These are phyloP conservation scores for Chaenogobius annularis DNA, from an alignment of 2,113 vertebrate genomes.

Conservation along the genomic window DNA sequence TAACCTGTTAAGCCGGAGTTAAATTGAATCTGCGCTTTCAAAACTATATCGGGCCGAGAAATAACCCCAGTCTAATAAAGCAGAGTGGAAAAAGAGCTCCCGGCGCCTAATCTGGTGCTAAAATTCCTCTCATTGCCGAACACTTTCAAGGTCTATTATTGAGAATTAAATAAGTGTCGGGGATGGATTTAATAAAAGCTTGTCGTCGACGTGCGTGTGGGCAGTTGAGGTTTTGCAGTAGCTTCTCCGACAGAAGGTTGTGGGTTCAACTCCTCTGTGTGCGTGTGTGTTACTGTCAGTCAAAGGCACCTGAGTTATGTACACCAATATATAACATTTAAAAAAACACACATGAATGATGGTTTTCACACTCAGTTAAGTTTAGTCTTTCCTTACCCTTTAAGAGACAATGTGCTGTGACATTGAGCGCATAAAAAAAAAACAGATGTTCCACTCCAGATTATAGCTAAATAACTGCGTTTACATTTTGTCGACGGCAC, in stretches of 20 bases:
- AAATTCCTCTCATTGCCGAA: neutral
- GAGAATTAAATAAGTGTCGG: neutral
- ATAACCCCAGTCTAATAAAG: constrained; percentile 3
- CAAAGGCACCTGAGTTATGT: no score
- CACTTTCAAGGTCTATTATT: constrained; percentile 5
- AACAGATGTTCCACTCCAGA: no score
- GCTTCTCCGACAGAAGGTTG: neutral
- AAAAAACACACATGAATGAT: no score
- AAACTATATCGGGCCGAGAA: neutral
- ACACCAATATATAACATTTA: no score
- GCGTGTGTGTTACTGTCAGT: no score
- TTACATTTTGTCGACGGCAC: no score
- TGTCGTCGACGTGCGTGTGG: neutral
- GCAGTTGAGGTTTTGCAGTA: neutral
- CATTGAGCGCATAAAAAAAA: no score
- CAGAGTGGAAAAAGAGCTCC: neutral
- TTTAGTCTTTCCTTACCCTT: no score
- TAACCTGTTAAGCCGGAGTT: neutral
- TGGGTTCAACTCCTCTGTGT: neutral
- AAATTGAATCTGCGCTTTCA: constrained; percentile 3
- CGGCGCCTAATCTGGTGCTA: neutral
- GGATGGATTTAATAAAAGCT: neutral
- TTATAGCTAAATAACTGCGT: no score
- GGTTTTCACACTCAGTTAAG: no score
- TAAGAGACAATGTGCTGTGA: no score